Conservation (phyloP, 2,888 invertebrate genomes). For the Callyntrura guangdongensis region DNA sequence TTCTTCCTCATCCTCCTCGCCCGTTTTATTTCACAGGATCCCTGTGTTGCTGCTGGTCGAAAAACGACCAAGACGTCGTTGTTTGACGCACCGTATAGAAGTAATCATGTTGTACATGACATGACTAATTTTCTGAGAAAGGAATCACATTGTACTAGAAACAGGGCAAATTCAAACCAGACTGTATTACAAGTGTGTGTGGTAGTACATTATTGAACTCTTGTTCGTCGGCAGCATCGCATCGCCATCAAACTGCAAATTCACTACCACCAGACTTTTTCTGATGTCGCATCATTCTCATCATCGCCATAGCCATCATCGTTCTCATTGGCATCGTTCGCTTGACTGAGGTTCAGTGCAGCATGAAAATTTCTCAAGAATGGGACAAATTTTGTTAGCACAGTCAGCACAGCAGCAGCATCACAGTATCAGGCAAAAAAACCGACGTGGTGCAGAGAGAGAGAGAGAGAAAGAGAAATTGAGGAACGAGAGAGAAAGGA, state of each 20-base stretch:
- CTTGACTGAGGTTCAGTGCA: slow-evolving; percentile 83
- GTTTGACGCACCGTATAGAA: slow-evolving; percentile 26
- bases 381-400: slow-evolving; percentile 77
- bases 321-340: slow-evolving; percentile 74
- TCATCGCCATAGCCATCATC: slow-evolving; percentile 50
- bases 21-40: slow-evolving; percentile 49
- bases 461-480: background rate
- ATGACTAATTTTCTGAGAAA: slow-evolving; percentile 72
- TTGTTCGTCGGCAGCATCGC: slow-evolving; percentile 4
- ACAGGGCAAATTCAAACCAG: background rate
- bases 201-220: slow-evolving; percentile 39
- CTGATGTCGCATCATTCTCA: slow-evolving; percentile 32
- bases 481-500: slow-evolving; percentile 37
- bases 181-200: background rate
- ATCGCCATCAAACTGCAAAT: slow-evolving; percentile 32
- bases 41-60: background rate
- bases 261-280: slow-evolving; percentile 43
- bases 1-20: slow-evolving; percentile 5
- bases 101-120: slow-evolving; percentile 75
- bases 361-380: slow-evolving; percentile 84
- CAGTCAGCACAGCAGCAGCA: slow-evolving; percentile 26
- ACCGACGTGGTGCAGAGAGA: background rate
- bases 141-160: slow-evolving; percentile 37
- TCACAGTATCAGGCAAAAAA: slow-evolving; percentile 1
- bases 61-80: background rate